Evolutionary conservation across 2,113 vertebrate genomes (phyloP).

Genomic region (Phasianus colchicus): DNA sequence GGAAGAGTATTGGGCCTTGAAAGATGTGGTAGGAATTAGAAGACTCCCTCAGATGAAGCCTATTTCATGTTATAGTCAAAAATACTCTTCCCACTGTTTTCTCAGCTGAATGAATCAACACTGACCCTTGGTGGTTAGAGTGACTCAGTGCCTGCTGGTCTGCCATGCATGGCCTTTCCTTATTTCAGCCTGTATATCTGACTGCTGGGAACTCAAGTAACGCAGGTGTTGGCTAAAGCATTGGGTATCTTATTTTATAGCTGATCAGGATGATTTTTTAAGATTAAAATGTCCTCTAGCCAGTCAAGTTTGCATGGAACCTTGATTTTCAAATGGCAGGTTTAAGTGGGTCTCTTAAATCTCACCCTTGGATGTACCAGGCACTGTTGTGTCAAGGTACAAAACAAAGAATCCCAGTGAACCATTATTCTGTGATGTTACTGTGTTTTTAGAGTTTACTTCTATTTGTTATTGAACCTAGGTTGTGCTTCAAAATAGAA

Average conservation of each 20-base stretch:
- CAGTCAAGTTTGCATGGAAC: neutral
- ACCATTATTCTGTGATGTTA: neutral
- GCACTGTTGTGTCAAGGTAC: neutral
- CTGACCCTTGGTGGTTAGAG: slow-evolving; percentile 68
- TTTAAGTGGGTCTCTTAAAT: neutral
- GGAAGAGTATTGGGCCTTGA: neutral
- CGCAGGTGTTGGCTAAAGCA: neutral
- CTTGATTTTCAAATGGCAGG: neutral
- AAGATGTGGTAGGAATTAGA: neutral
- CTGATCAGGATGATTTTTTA: neutral
- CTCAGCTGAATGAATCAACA: slow-evolving; percentile 54
- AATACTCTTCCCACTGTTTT: neutral
- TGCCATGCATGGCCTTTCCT: neutral
- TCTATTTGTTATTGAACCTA: neutral
- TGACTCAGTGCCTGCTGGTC: slow-evolving; percentile 10
- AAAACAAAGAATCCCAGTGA: neutral
- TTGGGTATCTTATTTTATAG: neutral
- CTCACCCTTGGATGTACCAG: neutral
- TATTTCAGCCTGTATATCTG: neutral
- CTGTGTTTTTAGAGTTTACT: slow-evolving; percentile 16
- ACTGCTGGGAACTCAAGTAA: neutral
- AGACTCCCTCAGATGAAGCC: neutral
- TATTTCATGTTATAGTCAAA: neutral
- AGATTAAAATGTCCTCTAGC: neutral
- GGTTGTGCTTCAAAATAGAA: slow-evolving; percentile 12